Conservation (phyloP, 2,113 vertebrate genomes). For the Xenopus laevis region DNA sequence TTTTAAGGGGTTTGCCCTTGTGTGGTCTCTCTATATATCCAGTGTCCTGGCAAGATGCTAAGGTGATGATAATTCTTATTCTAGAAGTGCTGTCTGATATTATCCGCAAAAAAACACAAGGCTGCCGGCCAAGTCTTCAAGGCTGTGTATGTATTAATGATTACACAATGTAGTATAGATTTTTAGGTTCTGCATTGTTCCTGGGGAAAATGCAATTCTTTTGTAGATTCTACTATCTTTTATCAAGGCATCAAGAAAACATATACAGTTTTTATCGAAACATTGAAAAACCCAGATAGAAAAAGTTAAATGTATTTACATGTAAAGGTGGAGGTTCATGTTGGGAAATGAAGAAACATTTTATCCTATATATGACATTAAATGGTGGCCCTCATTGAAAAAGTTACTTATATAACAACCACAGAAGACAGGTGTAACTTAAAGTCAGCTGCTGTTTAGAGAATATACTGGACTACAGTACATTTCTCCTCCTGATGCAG, state of each 20-base stretch:
- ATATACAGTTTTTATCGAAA: background rate
- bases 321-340: too few relatives aligned
- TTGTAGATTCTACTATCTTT: slow-evolving; percentile 5
- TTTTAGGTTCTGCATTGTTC: slow-evolving; percentile 31
- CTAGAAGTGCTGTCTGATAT: slow-evolving; percentile 13
- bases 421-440: too few relatives aligned
- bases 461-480: too few relatives aligned
- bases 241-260: background rate
- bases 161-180: slow-evolving; percentile 32
- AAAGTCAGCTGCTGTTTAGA: too few relatives aligned
- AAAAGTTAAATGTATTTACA: too few relatives aligned
- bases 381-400: too few relatives aligned
- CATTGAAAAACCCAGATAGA: background rate
- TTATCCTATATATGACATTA: too few relatives aligned
- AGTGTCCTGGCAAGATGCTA: slow-evolving; percentile 30
- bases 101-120: slow-evolving; percentile 4
- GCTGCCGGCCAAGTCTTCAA: slow-evolving; percentile 30
- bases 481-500: too few relatives aligned
- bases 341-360: too few relatives aligned
- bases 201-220: slow-evolving; percentile 17
- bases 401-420: too few relatives aligned
- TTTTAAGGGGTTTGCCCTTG: slow-evolving; percentile 25
- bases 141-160: slow-evolving; percentile 40
- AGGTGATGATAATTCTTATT: slow-evolving; percentile 37
- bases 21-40: slow-evolving; percentile 18